Percentiles rank a stretch among this genome's conserved stretches.
Conservation (phyloP, 2,888 invertebrate species). For the Andrena camellia region DNA sequence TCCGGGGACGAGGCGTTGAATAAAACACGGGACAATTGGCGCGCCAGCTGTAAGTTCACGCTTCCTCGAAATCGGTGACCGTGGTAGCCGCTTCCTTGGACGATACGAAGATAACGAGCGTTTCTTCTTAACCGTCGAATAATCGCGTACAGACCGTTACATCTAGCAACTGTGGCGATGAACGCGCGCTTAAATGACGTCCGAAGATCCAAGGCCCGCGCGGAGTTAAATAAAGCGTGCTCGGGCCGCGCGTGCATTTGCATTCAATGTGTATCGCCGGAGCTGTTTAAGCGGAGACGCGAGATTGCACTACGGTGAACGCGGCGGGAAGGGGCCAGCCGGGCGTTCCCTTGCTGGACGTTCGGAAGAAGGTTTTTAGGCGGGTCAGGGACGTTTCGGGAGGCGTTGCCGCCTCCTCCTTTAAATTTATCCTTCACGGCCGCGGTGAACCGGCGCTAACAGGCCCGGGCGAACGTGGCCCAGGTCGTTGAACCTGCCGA, state of each 20-base stretch:
- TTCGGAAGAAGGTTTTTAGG: constrained; percentile 59
- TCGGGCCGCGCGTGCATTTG: constrained; percentile 4
- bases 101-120: neutral
- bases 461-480: constrained; percentile 18
- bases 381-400: constrained; percentile 69
- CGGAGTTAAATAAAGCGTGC: constrained; percentile 39
- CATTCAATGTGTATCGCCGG: neutral
- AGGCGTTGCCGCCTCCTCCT: constrained; percentile 49
- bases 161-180: neutral
- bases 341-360: constrained; percentile 15
- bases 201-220: constrained; percentile 36
- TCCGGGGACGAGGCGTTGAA: too few species aligned
- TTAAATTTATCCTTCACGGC: constrained; percentile 70
- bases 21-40: too few species aligned
- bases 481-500: constrained; percentile 64
- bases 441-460: constrained; percentile 54
- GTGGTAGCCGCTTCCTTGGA: too few species aligned
- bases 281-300: constrained; percentile 6
- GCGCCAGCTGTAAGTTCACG: too few species aligned
- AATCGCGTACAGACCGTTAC: neutral
- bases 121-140: neutral
- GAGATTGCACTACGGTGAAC: constrained; percentile 13
- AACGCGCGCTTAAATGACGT: constrained; percentile 4
- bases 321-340: neutral
- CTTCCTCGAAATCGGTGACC: too few species aligned